A percentile compares a stretch with the other conserved stretches of the same genome.
These are phyloP conservation scores for Prionailurus bengalensis DNA, from an alignment of 2,113 vertebrate genomes.

Conservation along the genomic window DNA sequence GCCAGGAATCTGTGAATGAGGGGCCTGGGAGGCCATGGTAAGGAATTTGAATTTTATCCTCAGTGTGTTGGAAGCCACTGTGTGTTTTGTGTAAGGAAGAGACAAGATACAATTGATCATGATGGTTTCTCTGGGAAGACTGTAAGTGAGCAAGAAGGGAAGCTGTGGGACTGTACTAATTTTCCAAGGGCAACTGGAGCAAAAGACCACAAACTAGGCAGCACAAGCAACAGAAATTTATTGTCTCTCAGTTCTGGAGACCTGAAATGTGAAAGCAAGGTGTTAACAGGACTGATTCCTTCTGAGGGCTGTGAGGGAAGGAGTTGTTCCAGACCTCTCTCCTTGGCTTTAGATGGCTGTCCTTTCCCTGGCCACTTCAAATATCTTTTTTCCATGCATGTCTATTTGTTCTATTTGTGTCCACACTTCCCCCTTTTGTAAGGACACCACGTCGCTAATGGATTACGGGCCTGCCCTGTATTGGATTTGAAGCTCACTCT, in stretches of 20 bases:
- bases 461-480: neutral
- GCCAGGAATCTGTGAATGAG: neutral
- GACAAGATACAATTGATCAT: neutral
- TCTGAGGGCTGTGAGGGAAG: neutral
- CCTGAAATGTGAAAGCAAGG: neutral
- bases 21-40: neutral
- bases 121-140: neutral
- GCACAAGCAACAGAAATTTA: neutral
- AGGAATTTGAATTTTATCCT: slow-evolving; percentile 7
- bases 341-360: neutral
- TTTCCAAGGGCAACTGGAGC: neutral
- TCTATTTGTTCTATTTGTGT: too few species aligned
- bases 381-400: neutral
- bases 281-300: neutral
- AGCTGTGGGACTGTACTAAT: neutral
- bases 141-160: neutral
- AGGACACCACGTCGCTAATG: neutral
- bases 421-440: neutral
- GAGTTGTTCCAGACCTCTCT: neutral
- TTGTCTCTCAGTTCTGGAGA: neutral
- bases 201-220: neutral
- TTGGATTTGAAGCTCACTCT: neutral
- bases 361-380: neutral
- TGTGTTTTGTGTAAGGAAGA: neutral
- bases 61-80: neutral